These are phyloP conservation scores for Panorpa germanica DNA, from an alignment of 2,888 invertebrate genomes.

Conservation along the genomic window DNA sequence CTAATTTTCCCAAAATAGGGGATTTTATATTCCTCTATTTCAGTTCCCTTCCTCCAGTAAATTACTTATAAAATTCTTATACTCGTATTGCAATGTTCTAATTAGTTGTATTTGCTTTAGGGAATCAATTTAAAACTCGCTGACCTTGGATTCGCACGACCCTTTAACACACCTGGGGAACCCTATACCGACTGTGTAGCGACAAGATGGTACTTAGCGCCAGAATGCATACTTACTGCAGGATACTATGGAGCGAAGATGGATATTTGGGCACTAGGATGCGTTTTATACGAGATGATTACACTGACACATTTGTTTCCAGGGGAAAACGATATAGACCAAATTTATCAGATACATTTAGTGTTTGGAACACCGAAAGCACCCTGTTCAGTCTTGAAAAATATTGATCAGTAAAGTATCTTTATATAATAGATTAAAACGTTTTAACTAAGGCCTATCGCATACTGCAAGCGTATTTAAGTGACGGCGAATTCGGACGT, in stretches of 20 bases:
- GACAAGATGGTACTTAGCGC: constrained; percentile 48
- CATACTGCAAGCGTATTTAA: too few relatives aligned
- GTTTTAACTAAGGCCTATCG: too few relatives aligned
- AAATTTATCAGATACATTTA: constrained; percentile 45
- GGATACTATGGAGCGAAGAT: constrained; percentile 48
- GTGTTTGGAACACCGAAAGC: constrained; percentile 42
- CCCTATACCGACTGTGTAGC: constrained; percentile 52
- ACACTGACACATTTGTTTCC: constrained; percentile 49
- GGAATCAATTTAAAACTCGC: constrained; percentile 79
- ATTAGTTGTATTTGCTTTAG: too few relatives aligned
- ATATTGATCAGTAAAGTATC: too few relatives aligned
- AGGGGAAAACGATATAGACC: constrained; percentile 50
- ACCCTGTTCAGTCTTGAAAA: too few relatives aligned
- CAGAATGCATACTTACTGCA: constrained; percentile 44
- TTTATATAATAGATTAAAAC: too few relatives aligned
- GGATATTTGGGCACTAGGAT: constrained; percentile 53
- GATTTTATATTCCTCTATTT: too few relatives aligned
- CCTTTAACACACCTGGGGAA: constrained; percentile 47
- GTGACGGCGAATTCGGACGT: too few relatives aligned
- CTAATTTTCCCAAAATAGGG: too few relatives aligned
- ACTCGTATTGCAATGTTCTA: too few relatives aligned
- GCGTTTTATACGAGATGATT: constrained; percentile 47
- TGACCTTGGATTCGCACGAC: constrained; percentile 57
- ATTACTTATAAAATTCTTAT: too few relatives aligned
- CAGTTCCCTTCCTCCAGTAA: too few relatives aligned